Evolutionary conservation across 1,140 invertebrate species (phyloP), one percentile per base, ranked within the genome.

Genomic region (Bilobella aurantiaca): DNA sequence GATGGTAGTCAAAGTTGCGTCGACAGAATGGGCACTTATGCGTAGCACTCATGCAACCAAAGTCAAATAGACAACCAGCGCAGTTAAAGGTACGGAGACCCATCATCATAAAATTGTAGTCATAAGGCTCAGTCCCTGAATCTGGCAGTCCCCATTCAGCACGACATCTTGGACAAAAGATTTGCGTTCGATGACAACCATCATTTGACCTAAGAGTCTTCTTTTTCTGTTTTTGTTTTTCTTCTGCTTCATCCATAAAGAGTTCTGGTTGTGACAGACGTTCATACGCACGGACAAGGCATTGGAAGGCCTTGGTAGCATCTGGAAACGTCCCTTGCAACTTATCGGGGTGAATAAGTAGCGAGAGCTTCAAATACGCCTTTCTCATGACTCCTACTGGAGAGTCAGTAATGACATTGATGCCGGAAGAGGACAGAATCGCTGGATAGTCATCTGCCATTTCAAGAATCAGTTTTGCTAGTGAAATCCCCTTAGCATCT

Each of bases 51-150:
- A 66, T 66, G 25, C 64, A 66, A 0, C 64, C 64, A 30, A 66
- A 66, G 28, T 66, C 64, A 56, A 46, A 66, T 0, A 66, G 29
- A 56, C 64, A 66, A 5, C 37, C 58, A 21, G 64, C 64, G 32
- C 64, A 66, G n/a, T 66, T 66, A 46, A 29, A 66, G 1, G 58
- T 66, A 23, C 27, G 27, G 34, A 66, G 42, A 1, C 64, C 64
- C 64, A 66, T 66, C 64, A 66, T 66, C 64, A 66, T 66, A 37
- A 66, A 66, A 25, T 66, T 66, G 46, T 66, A 66, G 42, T 66
- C 64, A 30, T 62, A 66, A 2, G 16, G 14, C 23, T 60, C 64
- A 5, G 59, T 58, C 14, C 64, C 64, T 23, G 28, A 34, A 27
- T 66, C 64, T 27, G 59, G 27, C 16, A 56, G 18, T 27, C 64